Percentiles rank a stretch among this genome's conserved stretches.
These are phyloP conservation scores for Nycticorax nycticorax DNA, from an alignment of 2,113 vertebrate species.

Conservation along the genomic window DNA sequence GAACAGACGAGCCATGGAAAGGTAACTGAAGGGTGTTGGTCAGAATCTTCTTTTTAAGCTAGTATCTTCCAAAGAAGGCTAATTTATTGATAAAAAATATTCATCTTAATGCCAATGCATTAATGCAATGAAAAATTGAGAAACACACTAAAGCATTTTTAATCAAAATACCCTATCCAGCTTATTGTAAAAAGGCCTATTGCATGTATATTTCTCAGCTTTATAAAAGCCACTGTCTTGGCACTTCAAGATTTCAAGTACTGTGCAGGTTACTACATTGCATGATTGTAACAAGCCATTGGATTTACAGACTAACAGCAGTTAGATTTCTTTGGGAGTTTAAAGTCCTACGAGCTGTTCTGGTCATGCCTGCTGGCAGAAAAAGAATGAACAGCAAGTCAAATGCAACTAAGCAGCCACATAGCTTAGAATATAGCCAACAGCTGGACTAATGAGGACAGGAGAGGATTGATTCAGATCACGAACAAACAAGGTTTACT, in stretches of 20 bases:
- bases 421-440: background rate
- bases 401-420: background rate
- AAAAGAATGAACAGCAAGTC: background rate
- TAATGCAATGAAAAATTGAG: background rate
- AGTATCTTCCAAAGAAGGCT: background rate
- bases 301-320: background rate
- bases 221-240: background rate
- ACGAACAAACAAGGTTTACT: background rate
- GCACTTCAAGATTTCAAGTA: background rate
- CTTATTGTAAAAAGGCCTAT: background rate
- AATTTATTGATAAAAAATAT: background rate
- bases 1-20: background rate
- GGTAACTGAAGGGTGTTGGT: background rate
- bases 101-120: background rate
- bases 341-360: background rate
- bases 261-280: background rate
- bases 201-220: background rate
- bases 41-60: background rate
- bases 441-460: background rate
- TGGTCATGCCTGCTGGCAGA: background rate
- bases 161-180: background rate
- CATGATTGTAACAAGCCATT: background rate
- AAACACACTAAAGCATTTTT: background rate
- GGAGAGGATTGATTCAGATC: background rate
- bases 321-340: background rate